Base-by-base conservation (phyloP, 64 coral and sea anemone species). In the Exaiptasia diaphana region DNA sequence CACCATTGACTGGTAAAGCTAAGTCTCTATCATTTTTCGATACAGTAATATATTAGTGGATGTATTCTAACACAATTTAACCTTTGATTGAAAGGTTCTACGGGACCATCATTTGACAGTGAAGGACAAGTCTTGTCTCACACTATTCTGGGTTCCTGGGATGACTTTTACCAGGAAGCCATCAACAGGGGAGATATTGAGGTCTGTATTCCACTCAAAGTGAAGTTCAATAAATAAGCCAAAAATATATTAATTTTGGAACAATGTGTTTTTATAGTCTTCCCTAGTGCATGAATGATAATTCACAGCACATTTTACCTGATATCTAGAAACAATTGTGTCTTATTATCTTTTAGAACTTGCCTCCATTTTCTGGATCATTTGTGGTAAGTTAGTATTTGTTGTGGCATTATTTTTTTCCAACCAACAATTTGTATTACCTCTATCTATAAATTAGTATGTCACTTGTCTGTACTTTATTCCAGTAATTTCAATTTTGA, bases 71-170 rank as follows among this genome's bases (percentile, higher is more conserved):
- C 59, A 32, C 44, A 20, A 20, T 50, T 12, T 6, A 49, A 46
- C 48, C 0, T 74, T 74, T 26, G 1, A 50, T 74, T 3, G 25
- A 25, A 13, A 94, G 91, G 91, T 41, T 50, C 79, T 3, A 72
- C 91, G 23, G 91, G 91, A 15, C 91, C 91, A 7, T 4, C 62
- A 9, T 94, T 79, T 82, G 87, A 81, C 55, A 73, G 75, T 3
- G 91, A 89, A 6, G 91, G 91, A 20, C 91, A 94, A 36, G 85
- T 82, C 23, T 18, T 84, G 21, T 68, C 78, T 26, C 91, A 89
- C 72, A 94, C 78, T 41, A 94, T 94, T 33, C 38, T 94, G 30
- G 91, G 91, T n/a, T 72, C 71, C n/a, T 94, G 91, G 91, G 85
- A 94, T 52, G 91, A 94, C 36, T 94, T 94, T 71, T 83, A 89